Conservation (phyloP, 2,888 invertebrate species). For the Hermodice carunculata region DNA sequence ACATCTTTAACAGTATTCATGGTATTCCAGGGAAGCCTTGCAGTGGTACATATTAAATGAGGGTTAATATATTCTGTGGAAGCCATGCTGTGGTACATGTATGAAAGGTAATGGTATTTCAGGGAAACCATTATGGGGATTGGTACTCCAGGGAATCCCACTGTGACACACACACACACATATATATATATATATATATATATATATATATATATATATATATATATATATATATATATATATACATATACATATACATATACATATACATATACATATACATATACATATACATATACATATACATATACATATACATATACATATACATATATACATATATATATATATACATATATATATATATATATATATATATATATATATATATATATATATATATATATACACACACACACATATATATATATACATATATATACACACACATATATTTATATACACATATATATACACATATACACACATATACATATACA, state of each 20-base stretch:
- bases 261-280: slow-evolving; percentile 1
- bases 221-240: background rate
- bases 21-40: too few relatives aligned
- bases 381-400: slow-evolving; percentile 5
- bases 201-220: too few relatives aligned
- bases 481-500: background rate
- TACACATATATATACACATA: background rate
- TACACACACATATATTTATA: slow-evolving; percentile 2
- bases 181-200: too few relatives aligned
- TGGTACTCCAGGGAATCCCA: background rate
- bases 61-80: too few relatives aligned
- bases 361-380: slow-evolving; percentile 6
- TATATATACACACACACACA: background rate
- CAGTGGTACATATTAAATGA: too few relatives aligned
- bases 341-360: slow-evolving; percentile 4
- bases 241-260: background rate
- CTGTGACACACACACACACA: background rate
- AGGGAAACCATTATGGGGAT: background rate
- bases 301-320: slow-evolving; percentile 4
- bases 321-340: slow-evolving; percentile 3
- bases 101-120: too few relatives aligned
- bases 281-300: slow-evolving; percentile 9
- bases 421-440: slow-evolving; percentile 7
- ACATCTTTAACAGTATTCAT: too few relatives aligned
- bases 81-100: too few relatives aligned